Conservation (phyloP, 2,888 invertebrate genomes). For the Spatulosminthurus flaviceps region DNA sequence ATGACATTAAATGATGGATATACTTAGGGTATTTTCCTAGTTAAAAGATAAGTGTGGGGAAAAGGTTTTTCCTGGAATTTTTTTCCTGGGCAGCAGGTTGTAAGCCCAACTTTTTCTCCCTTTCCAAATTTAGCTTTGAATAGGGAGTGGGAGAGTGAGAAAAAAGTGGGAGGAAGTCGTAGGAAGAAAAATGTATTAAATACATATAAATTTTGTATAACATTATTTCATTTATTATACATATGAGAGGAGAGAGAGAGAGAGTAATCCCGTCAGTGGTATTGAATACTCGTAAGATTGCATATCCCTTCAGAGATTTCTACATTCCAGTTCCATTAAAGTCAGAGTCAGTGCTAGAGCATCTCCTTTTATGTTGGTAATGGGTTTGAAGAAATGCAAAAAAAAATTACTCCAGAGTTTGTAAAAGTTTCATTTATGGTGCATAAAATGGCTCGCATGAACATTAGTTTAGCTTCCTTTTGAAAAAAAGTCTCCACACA, state of each 20-base stretch:
- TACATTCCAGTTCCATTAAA: slow-evolving; percentile 11
- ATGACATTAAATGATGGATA: slow-evolving; percentile 12
- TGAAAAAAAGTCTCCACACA: not conserved
- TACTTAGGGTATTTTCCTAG: not conserved
- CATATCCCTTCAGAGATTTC: slow-evolving; percentile 11
- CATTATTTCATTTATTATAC: too few relatives aligned
- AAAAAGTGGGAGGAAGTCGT: too few relatives aligned
- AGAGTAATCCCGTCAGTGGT: not conserved
- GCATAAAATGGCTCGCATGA: not conserved
- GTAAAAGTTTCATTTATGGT: slow-evolving; percentile 18
- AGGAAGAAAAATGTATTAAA: too few relatives aligned
- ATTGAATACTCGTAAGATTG: not conserved
- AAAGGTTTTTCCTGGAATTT: not conserved
- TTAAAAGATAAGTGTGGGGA: not conserved
- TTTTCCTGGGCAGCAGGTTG: not conserved
- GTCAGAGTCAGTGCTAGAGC: not conserved
- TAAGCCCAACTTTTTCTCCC: not conserved
- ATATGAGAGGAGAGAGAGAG: too few relatives aligned
- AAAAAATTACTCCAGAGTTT: slow-evolving; percentile 6
- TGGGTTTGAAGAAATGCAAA: slow-evolving; percentile 14
- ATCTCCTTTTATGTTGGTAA: slow-evolving; percentile 13
- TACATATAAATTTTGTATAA: too few relatives aligned
- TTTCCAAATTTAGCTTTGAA: too few relatives aligned
- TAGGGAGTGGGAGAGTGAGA: too few relatives aligned
- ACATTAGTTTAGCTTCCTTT: slow-evolving; percentile 7